These are phyloP conservation scores for Nemurella pictetii DNA, from an alignment of 2,888 invertebrate genomes.

Conservation along the genomic window DNA sequence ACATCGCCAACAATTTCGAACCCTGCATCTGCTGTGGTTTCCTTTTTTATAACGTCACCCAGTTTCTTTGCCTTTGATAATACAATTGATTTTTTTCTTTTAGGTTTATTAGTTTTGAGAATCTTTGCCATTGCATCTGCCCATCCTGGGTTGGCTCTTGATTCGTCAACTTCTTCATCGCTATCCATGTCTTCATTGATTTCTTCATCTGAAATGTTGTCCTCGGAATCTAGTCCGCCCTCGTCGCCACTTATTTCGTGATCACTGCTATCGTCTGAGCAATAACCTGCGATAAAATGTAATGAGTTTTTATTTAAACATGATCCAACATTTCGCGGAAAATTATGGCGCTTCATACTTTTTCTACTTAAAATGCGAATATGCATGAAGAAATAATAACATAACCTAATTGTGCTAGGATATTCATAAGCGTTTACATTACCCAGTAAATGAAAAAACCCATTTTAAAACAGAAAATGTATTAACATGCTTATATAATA, in stretches of 20 bases:
- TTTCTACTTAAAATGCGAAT: no score
- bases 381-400: no score
- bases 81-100: constrained; percentile 72
- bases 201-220: not conserved
- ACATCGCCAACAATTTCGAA: constrained; percentile 71
- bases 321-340: no score
- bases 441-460: no score
- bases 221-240: constrained; percentile 4
- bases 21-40: constrained; percentile 56
- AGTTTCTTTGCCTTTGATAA: constrained; percentile 79
- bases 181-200: not conserved
- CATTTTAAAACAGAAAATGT: no score
- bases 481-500: no score
- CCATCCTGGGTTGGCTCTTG: constrained; percentile 68
- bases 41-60: constrained; percentile 57
- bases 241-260: constrained; percentile 7
- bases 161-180: not conserved
- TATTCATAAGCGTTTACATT: no score
- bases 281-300: not conserved
- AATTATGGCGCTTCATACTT: no score
- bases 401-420: no score
- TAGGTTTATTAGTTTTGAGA: constrained; percentile 72
- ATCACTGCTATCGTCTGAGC: not conserved
- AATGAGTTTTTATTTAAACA: not conserved
- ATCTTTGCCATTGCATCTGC: constrained; percentile 82